Evolutionary conservation across 2,888 invertebrate species (phyloP), one percentile per base, ranked within the genome.

Genomic region (Hyles lineata): DNA sequence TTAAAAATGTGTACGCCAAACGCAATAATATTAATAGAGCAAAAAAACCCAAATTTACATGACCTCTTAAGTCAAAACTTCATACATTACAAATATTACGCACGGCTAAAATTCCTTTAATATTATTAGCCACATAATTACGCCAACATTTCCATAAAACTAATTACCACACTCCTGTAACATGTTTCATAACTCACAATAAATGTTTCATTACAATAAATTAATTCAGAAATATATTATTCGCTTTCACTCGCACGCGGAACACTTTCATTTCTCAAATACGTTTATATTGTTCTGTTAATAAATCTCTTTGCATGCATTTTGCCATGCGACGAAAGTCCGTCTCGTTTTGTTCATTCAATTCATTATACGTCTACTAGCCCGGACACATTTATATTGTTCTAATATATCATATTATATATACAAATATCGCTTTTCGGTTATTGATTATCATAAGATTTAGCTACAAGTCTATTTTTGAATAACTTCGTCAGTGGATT

Each of bases 191-290:
- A 67, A 67, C 55, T 7, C 17, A n/a, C 58, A 59, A 58, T 70
- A 58, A 58, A 59, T 29, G 8, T 58, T 70, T 59, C 17, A 70
- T 71, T 43, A 70, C 62, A 73, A 73, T 62, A 70, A 62, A 60
- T 72, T 72, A 72, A 70, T 73, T 73, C 70, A 60, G 52, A 35
- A 70, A 62, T 32, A 73, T 60, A 70, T 70, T 73, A 73, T 70
- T 73, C 70, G 32, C 81, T 82, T 81, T 82, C 82, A 75, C 82
- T 77, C n/a, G 43, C 67, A 52, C 23, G 69, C 67, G 59, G 63
- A 73, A 70, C 73, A 77, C 80, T 82, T 83, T 83, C 83, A 60
- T 80, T 82, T 77, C 75, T 72, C 59, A 67, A 55, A 71, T 76
- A 73, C 50, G 29, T 69, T 76, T 70, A 75, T 76, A 72, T 75